Conservation (phyloP, 2,797 vertebrate species). For the Manis crassicaudata region DNA sequence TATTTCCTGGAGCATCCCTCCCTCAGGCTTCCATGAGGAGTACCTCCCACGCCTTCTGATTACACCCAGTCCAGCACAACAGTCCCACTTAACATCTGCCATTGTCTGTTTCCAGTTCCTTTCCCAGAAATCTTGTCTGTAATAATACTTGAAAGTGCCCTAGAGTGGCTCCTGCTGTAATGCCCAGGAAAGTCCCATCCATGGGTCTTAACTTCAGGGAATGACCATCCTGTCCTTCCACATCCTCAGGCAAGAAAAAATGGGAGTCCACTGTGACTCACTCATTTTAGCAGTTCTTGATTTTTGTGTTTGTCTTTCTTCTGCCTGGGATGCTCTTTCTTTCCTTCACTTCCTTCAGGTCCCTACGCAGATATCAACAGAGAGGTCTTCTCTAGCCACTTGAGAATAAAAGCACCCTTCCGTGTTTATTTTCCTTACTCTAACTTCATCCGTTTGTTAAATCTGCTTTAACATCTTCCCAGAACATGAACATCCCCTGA, state of each 20-base stretch:
- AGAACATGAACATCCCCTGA: neutral
- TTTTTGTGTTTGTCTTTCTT: neutral
- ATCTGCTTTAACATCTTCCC: fast-evolving
- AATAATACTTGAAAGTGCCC: neutral
- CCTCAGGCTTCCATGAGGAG: fast-evolving
- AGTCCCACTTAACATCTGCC: too few species aligned
- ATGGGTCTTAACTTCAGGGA: neutral
- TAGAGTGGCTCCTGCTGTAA: fast-evolving
- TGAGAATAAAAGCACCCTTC: neutral
- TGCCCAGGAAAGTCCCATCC: too few species aligned
- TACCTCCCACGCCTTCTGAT: neutral
- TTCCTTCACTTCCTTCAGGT: neutral
- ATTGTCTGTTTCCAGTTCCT: neutral
- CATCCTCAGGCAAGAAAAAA: neutral
- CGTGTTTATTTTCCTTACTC: neutral
- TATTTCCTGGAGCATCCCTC: neutral
- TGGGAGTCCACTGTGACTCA: neutral
- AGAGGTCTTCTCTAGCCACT: neutral
- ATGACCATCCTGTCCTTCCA: neutral
- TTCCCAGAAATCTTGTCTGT: neutral
- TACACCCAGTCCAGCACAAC: too few species aligned
- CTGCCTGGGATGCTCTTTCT: neutral
- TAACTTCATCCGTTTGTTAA: neutral
- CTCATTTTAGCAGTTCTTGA: too few species aligned
- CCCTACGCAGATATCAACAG: neutral